Evolutionary conservation across 2,888 invertebrate species (phyloP).

Genomic region (Stenolophus ochropezus): DNA sequence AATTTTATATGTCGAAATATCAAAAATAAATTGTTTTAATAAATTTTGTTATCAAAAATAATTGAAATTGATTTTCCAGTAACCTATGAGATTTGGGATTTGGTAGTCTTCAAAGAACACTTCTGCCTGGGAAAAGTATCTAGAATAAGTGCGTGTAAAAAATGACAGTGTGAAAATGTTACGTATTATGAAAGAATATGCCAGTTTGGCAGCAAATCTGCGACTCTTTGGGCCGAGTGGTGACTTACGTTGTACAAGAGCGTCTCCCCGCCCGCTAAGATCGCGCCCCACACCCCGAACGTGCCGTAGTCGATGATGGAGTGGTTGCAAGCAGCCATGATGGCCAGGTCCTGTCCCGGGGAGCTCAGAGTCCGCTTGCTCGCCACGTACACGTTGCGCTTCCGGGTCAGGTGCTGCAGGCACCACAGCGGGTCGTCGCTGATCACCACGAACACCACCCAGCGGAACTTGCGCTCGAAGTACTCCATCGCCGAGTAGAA

Average conservation of each 20-base stretch:
- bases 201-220: slow-evolving; percentile 73
- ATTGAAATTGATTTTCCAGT: slow-evolving; percentile 20
- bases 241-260: slow-evolving; percentile 72
- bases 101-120: neutral
- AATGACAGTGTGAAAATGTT: slow-evolving; percentile 62
- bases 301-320: slow-evolving; percentile 75
- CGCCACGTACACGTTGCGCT: slow-evolving; percentile 71
- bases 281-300: slow-evolving; percentile 75
- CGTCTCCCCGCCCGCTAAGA: slow-evolving; percentile 74
- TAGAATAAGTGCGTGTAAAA: slow-evolving; percentile 29
- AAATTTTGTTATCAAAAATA: slow-evolving; percentile 38
- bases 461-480: slow-evolving; percentile 71
- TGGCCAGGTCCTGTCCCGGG: slow-evolving; percentile 73
- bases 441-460: slow-evolving; percentile 72
- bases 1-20: slow-evolving; percentile 32
- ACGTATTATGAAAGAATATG: slow-evolving; percentile 66
- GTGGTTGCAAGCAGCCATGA: slow-evolving; percentile 75
- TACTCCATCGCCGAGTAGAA: slow-evolving; percentile 72
- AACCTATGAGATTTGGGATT: neutral
- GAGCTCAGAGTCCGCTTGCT: slow-evolving; percentile 69
- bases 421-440: slow-evolving; percentile 75
- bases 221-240: slow-evolving; percentile 71
- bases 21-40: slow-evolving; percentile 27
- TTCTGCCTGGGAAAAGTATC: slow-evolving; percentile 3
- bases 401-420: slow-evolving; percentile 68